Base-by-base conservation (phyloP, 2,113 vertebrate species). In the Apteryx mantelli region DNA sequence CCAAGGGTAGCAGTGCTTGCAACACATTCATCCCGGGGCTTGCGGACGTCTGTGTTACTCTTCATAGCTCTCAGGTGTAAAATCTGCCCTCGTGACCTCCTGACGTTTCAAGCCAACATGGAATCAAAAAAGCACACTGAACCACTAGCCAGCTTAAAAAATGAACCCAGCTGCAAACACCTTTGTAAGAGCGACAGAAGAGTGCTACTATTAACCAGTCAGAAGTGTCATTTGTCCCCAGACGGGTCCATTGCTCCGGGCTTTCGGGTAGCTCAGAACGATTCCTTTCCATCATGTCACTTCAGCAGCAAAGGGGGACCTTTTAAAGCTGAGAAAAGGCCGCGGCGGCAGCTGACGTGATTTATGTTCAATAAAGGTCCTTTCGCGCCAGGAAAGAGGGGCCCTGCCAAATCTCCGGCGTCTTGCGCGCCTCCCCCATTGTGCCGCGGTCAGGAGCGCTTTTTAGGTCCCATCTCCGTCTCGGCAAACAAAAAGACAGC, bases 401-500 rank as follows among this genome's bases (percentile, higher is more conserved):
- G 91, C 91, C 97, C 91, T 83, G 95, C 95, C 95, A 95, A 95
- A 80, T 96, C 97, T 93, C 96, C 96, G 97, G 94, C 92, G 9
- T 94, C 94, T 97, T 32, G 1, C 2, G 6, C 94, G 88, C 65
- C 7, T 10, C 83, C 85, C 66, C 93, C 89, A 97, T 97, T 97
- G 96, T 96, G 70, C 53, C 86, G 13, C 34, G 68, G 88, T 89
- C 91, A 94, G 96, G 93, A 95, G 91, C 85, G 91, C 93, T 96
- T 97, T 94, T 93, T 71, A 96, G 96, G 96, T 93, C 87, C 86
- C 81, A 66, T 94, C 90, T 97, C 91, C 94, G 93, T 96, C 93
- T 50, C 73, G 46, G 66, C 1, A 73, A 95, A 98, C 97, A 98
- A 98, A 98, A 93, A 94, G 96, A 85, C 97, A 96, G 94, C 97